These are phyloP conservation scores for Xenotilapia longispinis DNA, from an alignment of 2,113 vertebrate species.

Conservation along the genomic window DNA sequence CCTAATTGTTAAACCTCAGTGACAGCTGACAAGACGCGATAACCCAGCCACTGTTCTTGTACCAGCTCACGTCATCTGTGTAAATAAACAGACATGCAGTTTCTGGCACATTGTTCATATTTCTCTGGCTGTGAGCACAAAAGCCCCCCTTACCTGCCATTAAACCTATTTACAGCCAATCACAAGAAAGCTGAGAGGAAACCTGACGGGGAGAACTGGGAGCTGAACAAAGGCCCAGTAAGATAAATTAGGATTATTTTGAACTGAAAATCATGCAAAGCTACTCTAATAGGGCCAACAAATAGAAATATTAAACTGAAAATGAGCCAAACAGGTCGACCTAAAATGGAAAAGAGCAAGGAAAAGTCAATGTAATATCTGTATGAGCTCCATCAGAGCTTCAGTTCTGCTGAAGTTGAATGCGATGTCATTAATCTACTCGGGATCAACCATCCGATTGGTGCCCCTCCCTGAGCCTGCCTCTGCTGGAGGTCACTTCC, in stretches of 20 bases:
- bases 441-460: not conserved
- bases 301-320: not conserved
- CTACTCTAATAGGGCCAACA: not conserved
- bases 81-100: not conserved
- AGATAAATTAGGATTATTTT: not conserved
- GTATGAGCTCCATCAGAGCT: not conserved
- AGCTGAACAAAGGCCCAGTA: not conserved
- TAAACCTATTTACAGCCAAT: not conserved
- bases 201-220: not conserved
- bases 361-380: rapidly evolving
- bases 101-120: not conserved
- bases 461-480: not conserved
- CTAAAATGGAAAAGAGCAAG: not conserved
- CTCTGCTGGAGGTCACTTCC: not conserved
- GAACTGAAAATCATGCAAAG: not conserved
- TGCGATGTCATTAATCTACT: not conserved
- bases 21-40: rapidly evolving
- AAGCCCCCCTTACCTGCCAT: not conserved
- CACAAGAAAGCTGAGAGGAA: not conserved
- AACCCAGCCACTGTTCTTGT: not conserved
- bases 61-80: not conserved
- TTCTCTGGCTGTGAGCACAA: not conserved
- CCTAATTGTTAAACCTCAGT: not conserved
- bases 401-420: not conserved
- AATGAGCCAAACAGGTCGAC: not conserved